Conservation (phyloP, 2,797 vertebrate species). For the Epinephelus malabaricus region DNA sequence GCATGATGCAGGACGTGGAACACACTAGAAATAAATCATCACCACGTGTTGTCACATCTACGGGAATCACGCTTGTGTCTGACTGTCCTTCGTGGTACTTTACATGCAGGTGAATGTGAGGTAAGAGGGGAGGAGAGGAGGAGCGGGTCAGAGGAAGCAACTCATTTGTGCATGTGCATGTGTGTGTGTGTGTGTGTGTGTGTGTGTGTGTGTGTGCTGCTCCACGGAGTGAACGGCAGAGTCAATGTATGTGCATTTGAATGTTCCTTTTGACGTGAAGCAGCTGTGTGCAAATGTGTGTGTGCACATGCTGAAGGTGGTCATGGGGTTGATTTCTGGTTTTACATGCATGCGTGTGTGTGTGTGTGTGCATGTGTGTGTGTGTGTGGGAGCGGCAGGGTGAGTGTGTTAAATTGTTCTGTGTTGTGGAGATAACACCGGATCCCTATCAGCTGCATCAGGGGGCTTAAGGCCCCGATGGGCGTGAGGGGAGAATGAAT, state of each 20-base stretch:
- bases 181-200: conserved; percentile 3
- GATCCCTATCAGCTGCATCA: conserved; percentile 85
- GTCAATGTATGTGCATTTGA: conserved; percentile 47
- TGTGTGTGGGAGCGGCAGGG: conserved; percentile 36
- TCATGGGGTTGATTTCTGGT: conserved; percentile 50
- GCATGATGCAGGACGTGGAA: not conserved
- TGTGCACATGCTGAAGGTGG: conserved; percentile 48
- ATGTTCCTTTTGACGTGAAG: conserved; percentile 54
- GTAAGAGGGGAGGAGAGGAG: conserved; percentile 28
- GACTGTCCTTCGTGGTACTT: conserved; percentile 10
- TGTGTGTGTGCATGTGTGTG: conserved; percentile 6
- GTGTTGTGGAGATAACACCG: conserved; percentile 85
- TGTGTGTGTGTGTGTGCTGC: not conserved
- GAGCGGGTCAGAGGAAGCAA: conserved; percentile 28
- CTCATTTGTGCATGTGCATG: not conserved
- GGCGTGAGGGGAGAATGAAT: conserved; percentile 82
- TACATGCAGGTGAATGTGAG: conserved; percentile 13
- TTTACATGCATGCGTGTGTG: conserved; percentile 27
- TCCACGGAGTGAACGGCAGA: conserved; percentile 1
- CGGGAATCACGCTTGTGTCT: not conserved
- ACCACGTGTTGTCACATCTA: not conserved
- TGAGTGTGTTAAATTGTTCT: conserved; percentile 84
- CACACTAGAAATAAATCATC: not conserved
- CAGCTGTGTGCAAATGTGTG: conserved; percentile 76
- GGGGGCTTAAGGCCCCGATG: conserved; percentile 83